These are phyloP conservation scores for Artibeus lituratus DNA, from an alignment of 2,797 vertebrate species.

Conservation along the genomic window DNA sequence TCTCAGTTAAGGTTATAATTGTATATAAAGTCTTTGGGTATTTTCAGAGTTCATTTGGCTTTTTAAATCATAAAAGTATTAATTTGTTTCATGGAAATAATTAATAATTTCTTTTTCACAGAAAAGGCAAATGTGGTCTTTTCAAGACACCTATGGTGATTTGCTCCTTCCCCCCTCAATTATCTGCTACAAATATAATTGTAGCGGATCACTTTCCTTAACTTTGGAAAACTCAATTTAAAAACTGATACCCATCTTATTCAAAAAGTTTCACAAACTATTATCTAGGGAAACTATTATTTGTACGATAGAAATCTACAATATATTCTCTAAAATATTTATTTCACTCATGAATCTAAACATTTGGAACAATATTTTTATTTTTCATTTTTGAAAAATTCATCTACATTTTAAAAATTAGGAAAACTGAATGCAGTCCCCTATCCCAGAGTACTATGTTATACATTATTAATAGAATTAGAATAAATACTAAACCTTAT, in stretches of 20 bases:
- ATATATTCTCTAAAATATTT: slow-evolving; percentile 5
- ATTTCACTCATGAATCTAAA: background rate
- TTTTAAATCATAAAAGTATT: slow-evolving; percentile 4
- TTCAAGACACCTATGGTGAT: background rate
- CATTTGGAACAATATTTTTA: background rate
- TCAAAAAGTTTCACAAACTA: background rate
- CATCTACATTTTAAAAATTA: background rate
- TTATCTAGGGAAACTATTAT: background rate
- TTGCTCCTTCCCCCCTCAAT: background rate
- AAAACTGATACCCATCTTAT: background rate
- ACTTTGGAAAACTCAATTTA: slow-evolving; percentile 16
- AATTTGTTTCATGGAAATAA: background rate
- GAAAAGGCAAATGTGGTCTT: background rate
- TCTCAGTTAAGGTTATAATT: background rate
- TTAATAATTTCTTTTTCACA: background rate
- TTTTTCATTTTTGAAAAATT: background rate
- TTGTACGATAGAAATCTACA: background rate
- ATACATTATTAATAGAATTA: background rate
- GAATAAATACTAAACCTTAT: background rate
- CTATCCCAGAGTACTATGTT: background rate
- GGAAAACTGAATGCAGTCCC: background rate
- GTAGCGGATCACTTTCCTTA: background rate
- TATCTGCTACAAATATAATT: background rate
- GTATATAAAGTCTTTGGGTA: background rate
- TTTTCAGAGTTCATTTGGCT: background rate